Evolutionary conservation across 2,888 invertebrate genomes (phyloP), one percentile per base, ranked within the genome.

Genomic region (Dione vanillae): DNA sequence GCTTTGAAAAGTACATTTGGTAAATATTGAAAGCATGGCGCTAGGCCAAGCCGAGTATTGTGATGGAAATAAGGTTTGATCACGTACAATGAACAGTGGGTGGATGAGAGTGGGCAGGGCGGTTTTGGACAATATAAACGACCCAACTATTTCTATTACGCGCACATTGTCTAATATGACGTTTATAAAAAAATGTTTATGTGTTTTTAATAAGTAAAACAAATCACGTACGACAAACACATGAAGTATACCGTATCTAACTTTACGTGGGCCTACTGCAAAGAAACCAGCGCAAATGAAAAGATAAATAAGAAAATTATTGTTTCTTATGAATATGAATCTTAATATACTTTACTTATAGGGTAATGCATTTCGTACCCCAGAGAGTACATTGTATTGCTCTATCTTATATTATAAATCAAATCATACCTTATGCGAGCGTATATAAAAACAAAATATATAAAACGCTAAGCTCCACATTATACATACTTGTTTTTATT

Each of bases 21-120:
- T 70, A 67, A 72, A 64, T 69, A 71, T 67, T 54, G 70, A 61
- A 70, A 66, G 71, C 65, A 74, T 77, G 78, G 78, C 78, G 76
- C 74, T 88, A 85, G 84, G 84, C 86, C 85, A 85, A 87, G 87
- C 82, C 84, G 82, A 82, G 83, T 87, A 90, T 91, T 92, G 87
- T 91, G 83, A 92, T 91, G 92, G 89, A 90, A 92, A 92, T 92
- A 86, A 83, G 87, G 84, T 86, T 88, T 87, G 85, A 88, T 87
- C 88, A 85, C 82, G 85, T 85, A 91, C 90, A 90, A 91, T 89
- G 78, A 85, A 77, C 80, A 83, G 89, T 89, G 84, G 89, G 87
- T 83, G 83, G 79, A 74, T 79, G 85, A 84, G 85, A 83, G 88
- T 89, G 87, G 89, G 89, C 80, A 82, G 81, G 83, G 84, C 84